Conservation (phyloP, 2,113 vertebrate genomes). For the Accipiter virgatus region DNA sequence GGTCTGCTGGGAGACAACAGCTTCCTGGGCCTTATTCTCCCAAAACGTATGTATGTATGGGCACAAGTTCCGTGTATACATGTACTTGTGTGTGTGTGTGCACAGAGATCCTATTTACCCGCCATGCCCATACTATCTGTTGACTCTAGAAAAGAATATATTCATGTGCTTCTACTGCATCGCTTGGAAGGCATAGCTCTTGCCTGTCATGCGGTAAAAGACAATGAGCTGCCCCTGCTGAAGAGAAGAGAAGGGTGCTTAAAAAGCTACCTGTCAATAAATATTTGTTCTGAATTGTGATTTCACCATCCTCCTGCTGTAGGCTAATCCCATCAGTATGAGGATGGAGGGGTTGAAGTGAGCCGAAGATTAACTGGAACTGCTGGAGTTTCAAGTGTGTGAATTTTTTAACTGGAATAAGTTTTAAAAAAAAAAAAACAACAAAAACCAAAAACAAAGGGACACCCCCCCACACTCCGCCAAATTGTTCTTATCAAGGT, state of each 20-base stretch:
- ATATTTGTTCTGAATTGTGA: neutral
- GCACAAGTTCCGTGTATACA: neutral
- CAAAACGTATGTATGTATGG: neutral
- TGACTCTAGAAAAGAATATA: neutral
- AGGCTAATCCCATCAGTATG: neutral
- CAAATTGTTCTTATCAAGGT: neutral
- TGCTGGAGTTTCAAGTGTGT: neutral
- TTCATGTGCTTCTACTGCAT: neutral
- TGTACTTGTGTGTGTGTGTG: neutral
- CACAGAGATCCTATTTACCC: neutral
- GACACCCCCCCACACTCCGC: too few relatives aligned
- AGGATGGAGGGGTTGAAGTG: neutral
- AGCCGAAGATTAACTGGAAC: neutral
- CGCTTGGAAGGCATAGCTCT: neutral
- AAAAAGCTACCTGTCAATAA: neutral
- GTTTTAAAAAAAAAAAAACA: neutral
- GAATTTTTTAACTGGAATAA: constrained; percentile 1
- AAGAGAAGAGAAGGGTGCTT: neutral
- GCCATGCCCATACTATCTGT: neutral
- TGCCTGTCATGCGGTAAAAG: neutral
- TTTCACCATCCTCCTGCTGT: neutral
- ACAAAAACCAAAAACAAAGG: neutral
- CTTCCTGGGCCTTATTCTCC: neutral
- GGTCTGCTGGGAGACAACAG: neutral
- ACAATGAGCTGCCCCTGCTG: neutral